Evolutionary conservation across 2,113 vertebrate genomes (phyloP).

Genomic region (Salvelinus alpinus): DNA sequence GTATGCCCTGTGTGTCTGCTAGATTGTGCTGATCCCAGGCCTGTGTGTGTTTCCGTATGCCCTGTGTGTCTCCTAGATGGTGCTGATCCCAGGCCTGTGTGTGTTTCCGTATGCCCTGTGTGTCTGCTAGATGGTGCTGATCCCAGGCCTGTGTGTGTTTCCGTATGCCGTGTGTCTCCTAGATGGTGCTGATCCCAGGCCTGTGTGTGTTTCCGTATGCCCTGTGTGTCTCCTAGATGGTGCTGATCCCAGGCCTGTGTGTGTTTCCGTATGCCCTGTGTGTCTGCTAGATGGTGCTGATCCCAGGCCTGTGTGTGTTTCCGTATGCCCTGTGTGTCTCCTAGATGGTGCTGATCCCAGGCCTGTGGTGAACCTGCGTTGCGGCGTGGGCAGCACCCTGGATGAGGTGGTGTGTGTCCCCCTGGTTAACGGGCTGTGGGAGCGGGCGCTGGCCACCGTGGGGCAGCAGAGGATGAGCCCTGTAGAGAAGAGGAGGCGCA

Average conservation of each 20-base stretch:
- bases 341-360: background rate
- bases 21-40: background rate
- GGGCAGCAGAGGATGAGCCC: constrained; percentile 78
- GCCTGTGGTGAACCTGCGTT: constrained; percentile 72
- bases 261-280: no score
- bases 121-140: no score
- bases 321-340: constrained; percentile 2
- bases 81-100: no score
- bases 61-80: background rate
- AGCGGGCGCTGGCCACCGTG: constrained; percentile 78
- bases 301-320: background rate
- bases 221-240: no score
- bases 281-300: background rate
- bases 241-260: no score
- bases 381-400: constrained; percentile 54
- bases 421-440: constrained; percentile 76
- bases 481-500: constrained; percentile 73
- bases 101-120: no score
- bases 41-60: constrained; percentile 3
- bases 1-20: background rate
- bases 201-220: no score
- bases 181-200: no score
- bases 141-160: no score
- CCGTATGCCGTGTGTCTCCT: no score
- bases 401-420: constrained; percentile 75